Conservation (phyloP, 2,797 vertebrate species). For the Nyctibius grandis region DNA sequence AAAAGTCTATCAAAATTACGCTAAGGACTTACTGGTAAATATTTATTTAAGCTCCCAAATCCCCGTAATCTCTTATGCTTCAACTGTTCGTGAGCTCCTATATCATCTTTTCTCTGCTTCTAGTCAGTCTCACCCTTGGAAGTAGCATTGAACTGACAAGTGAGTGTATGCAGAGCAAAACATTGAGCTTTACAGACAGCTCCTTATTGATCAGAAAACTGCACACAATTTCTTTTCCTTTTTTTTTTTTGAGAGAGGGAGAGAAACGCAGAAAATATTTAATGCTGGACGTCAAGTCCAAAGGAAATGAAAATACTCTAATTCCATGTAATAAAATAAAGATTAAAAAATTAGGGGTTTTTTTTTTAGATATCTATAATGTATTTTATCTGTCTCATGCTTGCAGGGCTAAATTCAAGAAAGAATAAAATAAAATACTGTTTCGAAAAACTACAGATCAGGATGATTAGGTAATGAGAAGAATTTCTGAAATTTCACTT, state of each 20-base stretch:
- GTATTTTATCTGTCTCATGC: constrained; percentile 25
- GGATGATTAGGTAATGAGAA: constrained; percentile 37
- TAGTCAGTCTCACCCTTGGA: background rate
- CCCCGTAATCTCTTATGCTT: background rate
- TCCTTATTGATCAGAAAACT: background rate
- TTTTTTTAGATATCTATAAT: background rate
- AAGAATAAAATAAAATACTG: constrained; percentile 43
- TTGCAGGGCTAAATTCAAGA: constrained; percentile 53
- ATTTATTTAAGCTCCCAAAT: constrained; percentile 15
- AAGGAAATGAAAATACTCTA: background rate
- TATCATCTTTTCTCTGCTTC: background rate
- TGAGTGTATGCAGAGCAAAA: background rate
- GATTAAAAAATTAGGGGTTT: background rate
- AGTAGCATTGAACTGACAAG: background rate
- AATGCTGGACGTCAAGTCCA: background rate
- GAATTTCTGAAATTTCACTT: constrained; percentile 9
- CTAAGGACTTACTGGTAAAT: background rate
- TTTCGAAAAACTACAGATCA: background rate
- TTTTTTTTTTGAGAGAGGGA: background rate
- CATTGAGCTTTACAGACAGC: background rate
- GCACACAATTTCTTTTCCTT: background rate
- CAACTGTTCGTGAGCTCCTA: background rate
- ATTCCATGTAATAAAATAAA: background rate
- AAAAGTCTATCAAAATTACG: background rate
- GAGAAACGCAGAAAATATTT: background rate